Base-by-base conservation (phyloP, 2,797 vertebrate genomes). In the Acanthornis magna region DNA sequence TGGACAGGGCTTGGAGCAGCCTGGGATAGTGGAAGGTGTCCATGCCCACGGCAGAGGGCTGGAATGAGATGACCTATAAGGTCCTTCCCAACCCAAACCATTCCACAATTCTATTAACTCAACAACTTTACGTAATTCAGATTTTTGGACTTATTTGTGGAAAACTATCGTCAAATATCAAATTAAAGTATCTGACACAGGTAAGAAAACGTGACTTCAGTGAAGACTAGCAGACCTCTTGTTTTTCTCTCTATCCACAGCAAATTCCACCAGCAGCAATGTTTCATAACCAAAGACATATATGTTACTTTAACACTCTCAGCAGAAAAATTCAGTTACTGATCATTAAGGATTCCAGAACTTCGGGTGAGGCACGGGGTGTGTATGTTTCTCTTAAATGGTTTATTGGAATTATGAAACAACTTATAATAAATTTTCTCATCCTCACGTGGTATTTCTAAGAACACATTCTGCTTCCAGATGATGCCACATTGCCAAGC, bases 361-460 rank as follows among this genome's bases (percentile, higher is more conserved):
- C 53, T 67, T 48, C 32, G 85, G 87, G 87, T 92, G 89, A 95
- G 92, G 96, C 60, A 22, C 3, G 43, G 82, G 85, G 78, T 20
- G 90, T 43, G 87, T 65, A 61, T 40, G 34, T 54, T 85, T 71
- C 87, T 91, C 87, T 93, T 83, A 82, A 79, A 89, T 5, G 53
- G 43, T 71, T 92, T 85, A 92, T 18, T 89, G 9, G 36, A 72
- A 89, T 96, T 93, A 93, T 74, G 89, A 93, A 93, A 95, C 65
- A 42, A 67, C 45, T 70, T 57, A 38, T 1, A 73, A 79, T 60
- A 50, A 54, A 87, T 85, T 92, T 96, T 94, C 81, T 96, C 85
- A 93, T 77, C 65, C 50, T 87, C 88, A 63, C 6, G 5, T 50
- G 75, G 63, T 83, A 89, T 40, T 92, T 95, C 79, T 53, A 82